Evolutionary conservation across 2,797 vertebrate genomes (phyloP), one percentile per base, ranked within the genome.

Genomic region (Telmatherina bonti): DNA sequence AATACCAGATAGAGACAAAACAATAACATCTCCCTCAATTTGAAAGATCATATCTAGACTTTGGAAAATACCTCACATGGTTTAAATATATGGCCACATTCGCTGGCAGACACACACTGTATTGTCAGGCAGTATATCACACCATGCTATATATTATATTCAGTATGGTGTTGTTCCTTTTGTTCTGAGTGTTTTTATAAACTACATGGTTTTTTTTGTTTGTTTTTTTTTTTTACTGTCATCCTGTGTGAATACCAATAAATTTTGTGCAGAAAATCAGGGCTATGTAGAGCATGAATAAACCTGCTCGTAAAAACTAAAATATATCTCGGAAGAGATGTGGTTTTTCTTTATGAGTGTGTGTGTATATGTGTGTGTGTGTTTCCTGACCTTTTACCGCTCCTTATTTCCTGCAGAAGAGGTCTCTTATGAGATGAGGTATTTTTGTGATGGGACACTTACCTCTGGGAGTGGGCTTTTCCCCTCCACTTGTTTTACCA

Each of bases 1-100:
- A 83, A 83, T 81, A 79, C 72, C 72, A 85, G 81, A 84, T 81
- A 81, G 74, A 91, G 85, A 88, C 85, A 85, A 87, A 90, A 90
- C 84, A 92, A 91, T 84, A 91, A 91, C 77, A 86, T 63, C 72
- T 62, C 81, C 70, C 29, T 71, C 69, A 52, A 59, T 88, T 83
- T 78, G 57, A 74, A 74, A 90, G 88, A 91, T 90, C 56, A 26
- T 91, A 90, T 91, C 89, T 72, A 5, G 22, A 33, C 67, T 47
- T 75, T 70, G 54, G 68, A 67, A 86, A 85, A 84, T 74, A 73
- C 74, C 75, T 70, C 88, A 89, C 85, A 88, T 88, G 83, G 74
- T 92, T 89, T 78, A 84, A 85, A 89, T 89, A 72, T 76, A 30
- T 82, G 79, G 38, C 53, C 47, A 9, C 53, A 81, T 88, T 84